A percentile compares a stretch with the other conserved stretches of the same genome.
Conservation (phyloP, 1,140 invertebrate species). For the Musca domestica region DNA sequence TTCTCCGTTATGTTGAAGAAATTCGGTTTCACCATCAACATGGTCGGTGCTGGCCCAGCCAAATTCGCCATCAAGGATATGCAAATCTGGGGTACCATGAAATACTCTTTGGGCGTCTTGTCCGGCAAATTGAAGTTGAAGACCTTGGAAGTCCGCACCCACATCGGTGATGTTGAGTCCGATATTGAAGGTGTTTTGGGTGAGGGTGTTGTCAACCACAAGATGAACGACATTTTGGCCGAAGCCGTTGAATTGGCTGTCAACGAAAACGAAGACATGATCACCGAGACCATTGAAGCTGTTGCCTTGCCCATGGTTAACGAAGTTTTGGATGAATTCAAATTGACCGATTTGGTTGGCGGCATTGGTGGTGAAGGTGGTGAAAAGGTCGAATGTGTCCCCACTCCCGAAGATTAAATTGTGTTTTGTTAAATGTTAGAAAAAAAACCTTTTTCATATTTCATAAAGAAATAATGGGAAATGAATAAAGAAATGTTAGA, state of each 20-base stretch:
- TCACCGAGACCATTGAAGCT: slow-evolving; percentile 45
- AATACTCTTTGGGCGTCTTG: slow-evolving; percentile 43
- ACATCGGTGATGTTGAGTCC: slow-evolving; percentile 47
- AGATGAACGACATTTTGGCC: slow-evolving; percentile 44
- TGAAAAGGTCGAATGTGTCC: slow-evolving; percentile 45
- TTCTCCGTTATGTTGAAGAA: slow-evolving; percentile 40
- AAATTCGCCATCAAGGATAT: slow-evolving; percentile 48
- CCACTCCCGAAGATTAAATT: slow-evolving; percentile 1
- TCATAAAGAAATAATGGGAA: not conserved
- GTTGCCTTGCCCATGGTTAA: slow-evolving; percentile 44
- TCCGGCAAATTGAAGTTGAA: slow-evolving; percentile 45
- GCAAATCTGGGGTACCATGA: slow-evolving; percentile 42
- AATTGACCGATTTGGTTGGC: slow-evolving; percentile 36
- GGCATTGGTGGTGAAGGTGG: slow-evolving; percentile 36
- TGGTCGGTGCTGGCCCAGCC: slow-evolving; percentile 44
- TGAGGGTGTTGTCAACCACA: slow-evolving; percentile 41
- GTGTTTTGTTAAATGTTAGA: not conserved
- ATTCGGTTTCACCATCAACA: slow-evolving; percentile 46
- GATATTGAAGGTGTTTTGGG: slow-evolving; percentile 49
- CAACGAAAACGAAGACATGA: slow-evolving; percentile 49
- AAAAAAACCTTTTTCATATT: not conserved
- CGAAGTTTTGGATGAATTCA: slow-evolving; percentile 36
- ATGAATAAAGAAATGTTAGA: not conserved
- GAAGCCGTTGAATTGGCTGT: slow-evolving; percentile 41
- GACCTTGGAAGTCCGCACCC: slow-evolving; percentile 42